Conservation (phyloP, 1,140 invertebrate genomes). For the Pectinophora gossypiella region DNA sequence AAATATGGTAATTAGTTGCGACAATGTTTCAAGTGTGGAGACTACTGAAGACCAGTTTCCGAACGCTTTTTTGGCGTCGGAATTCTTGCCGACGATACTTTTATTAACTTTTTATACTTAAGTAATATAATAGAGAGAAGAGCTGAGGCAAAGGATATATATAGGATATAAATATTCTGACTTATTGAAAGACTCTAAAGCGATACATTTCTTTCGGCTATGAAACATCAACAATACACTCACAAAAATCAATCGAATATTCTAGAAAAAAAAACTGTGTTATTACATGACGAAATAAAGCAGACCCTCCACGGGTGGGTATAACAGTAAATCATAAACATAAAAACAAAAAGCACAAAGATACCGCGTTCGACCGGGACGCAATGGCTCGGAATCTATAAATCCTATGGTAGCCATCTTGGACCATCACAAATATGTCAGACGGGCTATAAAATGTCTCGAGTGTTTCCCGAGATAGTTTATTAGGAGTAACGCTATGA, state of each 20-base stretch:
- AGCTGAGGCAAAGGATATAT: too few species aligned
- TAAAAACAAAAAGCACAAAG: slow-evolving; percentile 37
- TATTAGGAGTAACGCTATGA: slow-evolving; percentile 54
- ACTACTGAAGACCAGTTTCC: too few species aligned
- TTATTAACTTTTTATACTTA: too few species aligned
- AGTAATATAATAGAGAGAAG: too few species aligned
- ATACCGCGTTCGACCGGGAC: slow-evolving; percentile 31
- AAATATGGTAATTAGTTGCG: neutral
- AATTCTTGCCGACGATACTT: too few species aligned
- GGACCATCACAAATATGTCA: slow-evolving; percentile 62
- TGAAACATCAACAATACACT: too few species aligned
- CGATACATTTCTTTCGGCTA: too few species aligned
- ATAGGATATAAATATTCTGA: too few species aligned
- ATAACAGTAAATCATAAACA: slow-evolving; percentile 59
- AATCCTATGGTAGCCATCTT: slow-evolving; percentile 49
- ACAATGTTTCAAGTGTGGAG: neutral
- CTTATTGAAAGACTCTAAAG: too few species aligned
- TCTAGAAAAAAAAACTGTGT: too few species aligned
- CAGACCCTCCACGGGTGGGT: slow-evolving; percentile 19
- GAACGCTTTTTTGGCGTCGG: too few species aligned
- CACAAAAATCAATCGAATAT: too few species aligned
- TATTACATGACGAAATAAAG: slow-evolving; percentile 15
- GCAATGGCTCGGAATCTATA: slow-evolving; percentile 62
- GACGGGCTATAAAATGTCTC: slow-evolving; percentile 50
- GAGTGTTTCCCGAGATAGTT: slow-evolving; percentile 37